These are phyloP conservation scores for Cremastinae sp. DNA, from an alignment of 2,888 invertebrate genomes.

Conservation along the genomic window DNA sequence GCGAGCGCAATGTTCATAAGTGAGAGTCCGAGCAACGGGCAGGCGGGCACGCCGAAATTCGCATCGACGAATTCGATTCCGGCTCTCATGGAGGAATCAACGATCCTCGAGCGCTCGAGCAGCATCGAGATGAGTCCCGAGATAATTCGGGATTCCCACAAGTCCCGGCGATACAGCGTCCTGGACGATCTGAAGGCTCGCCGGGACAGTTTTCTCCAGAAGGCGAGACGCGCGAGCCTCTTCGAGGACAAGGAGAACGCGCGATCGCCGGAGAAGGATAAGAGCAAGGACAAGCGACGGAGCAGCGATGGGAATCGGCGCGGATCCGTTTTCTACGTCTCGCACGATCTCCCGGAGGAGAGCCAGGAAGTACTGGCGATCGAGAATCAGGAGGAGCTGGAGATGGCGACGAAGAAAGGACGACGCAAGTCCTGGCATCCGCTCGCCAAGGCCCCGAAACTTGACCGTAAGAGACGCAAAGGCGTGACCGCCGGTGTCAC, in stretches of 20 bases:
- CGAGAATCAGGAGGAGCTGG: constrained; percentile 1
- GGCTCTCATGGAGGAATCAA: constrained; percentile 70
- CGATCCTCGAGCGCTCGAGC: constrained; percentile 47
- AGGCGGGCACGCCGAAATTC: constrained; percentile 68
- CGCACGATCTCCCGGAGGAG: constrained; percentile 74
- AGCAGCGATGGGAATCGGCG: constrained; percentile 68
- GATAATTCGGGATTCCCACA: constrained; percentile 68
- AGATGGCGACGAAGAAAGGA: constrained; percentile 80
- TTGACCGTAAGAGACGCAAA: constrained; percentile 81
- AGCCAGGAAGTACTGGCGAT: constrained; percentile 65
- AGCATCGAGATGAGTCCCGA: constrained; percentile 57
- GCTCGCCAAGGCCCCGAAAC: constrained; percentile 72
- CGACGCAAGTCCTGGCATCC: constrained; percentile 85
- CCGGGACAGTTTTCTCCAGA: constrained; percentile 74
- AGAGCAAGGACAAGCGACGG: constrained; percentile 71
- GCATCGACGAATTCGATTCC: constrained; percentile 78
- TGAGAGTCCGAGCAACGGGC: constrained; percentile 72
- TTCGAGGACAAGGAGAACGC: constrained; percentile 71
- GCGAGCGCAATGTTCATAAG: constrained; percentile 75
- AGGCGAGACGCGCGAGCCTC: constrained; percentile 72
- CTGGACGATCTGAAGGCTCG: constrained; percentile 78
- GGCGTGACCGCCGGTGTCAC: constrained; percentile 80
- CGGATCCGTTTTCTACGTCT: constrained; percentile 77
- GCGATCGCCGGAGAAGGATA: constrained; percentile 60
- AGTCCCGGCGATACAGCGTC: constrained; percentile 75